These are phyloP conservation scores for Pterobdella sp. DNA, from an alignment of 2,888 invertebrate genomes.

Conservation along the genomic window DNA sequence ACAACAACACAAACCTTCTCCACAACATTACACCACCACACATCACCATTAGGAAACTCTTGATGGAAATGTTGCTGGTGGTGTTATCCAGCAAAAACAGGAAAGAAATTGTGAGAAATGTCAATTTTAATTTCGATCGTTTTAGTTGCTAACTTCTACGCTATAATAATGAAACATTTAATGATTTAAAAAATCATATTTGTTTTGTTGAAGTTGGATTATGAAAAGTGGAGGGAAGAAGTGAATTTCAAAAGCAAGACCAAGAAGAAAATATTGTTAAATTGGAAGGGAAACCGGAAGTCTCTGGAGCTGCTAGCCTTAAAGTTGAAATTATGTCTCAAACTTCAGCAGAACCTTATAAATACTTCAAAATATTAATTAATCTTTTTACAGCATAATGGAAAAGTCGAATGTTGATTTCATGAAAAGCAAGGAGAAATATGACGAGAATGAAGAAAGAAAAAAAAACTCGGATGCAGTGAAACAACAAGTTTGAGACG, in stretches of 20 bases:
- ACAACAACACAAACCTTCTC: slow-evolving; percentile 35
- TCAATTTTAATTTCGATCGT: background rate
- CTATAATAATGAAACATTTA: background rate
- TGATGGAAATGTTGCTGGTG: slow-evolving; percentile 45
- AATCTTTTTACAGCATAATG: background rate
- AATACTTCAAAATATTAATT: background rate
- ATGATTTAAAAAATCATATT: background rate
- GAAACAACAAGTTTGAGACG: background rate
- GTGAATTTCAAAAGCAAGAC: slow-evolving; percentile 43
- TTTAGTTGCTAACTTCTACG: background rate
- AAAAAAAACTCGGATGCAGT: slow-evolving; percentile 39
- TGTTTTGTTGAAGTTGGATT: background rate
- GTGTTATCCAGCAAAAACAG: slow-evolving; percentile 44
- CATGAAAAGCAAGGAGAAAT: slow-evolving; percentile 14
- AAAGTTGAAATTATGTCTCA: background rate
- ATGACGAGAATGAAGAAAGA: slow-evolving; percentile 38
- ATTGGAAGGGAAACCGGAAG: slow-evolving; percentile 41
- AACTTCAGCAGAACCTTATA: background rate
- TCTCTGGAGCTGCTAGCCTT: slow-evolving; percentile 33
- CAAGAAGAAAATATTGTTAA: slow-evolving; percentile 43
- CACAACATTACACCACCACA: slow-evolving; percentile 30
- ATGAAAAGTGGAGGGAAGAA: slow-evolving; percentile 39
- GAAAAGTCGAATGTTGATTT: background rate
- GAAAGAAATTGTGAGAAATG: slow-evolving; percentile 43
- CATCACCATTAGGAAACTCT: slow-evolving; percentile 44